Evolutionary conservation across 2,113 vertebrate genomes (phyloP).

Genomic region (Dasyurus viverrinus): DNA sequence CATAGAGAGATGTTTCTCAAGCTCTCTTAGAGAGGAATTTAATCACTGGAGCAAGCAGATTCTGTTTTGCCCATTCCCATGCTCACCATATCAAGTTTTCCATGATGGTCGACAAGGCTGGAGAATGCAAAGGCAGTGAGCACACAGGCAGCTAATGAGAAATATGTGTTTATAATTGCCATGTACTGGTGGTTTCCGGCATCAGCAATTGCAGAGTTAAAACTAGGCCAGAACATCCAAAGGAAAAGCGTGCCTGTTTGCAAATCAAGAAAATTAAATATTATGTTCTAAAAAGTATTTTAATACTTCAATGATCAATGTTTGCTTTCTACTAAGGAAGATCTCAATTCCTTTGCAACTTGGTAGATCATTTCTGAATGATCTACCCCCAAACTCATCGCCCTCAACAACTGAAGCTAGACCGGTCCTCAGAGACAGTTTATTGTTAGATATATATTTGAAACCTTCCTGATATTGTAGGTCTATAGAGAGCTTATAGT

Average conservation of each 20-base stretch:
- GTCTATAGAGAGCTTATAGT: not conserved
- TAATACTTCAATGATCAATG: not conserved
- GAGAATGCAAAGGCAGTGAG: slow-evolving; percentile 91
- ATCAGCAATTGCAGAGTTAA: slow-evolving; percentile 92
- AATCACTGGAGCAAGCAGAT: not conserved
- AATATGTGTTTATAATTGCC: slow-evolving; percentile 94
- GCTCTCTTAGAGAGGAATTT: slow-evolving; percentile 6
- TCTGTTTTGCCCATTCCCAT: not conserved
- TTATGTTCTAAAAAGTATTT: not conserved
- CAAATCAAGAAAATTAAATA: slow-evolving; percentile 18
- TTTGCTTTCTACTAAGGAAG: not conserved
- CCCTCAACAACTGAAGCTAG: not conserved
- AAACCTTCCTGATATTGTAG: not conserved
- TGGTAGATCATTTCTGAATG: not conserved
- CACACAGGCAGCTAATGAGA: slow-evolving; percentile 91
- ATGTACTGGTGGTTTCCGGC: slow-evolving; percentile 40
- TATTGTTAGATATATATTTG: not conserved
- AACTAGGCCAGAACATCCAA: slow-evolving; percentile 99
- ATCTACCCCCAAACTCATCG: not conserved
- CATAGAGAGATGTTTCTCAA: not conserved
- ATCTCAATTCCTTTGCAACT: not conserved
- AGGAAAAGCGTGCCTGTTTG: slow-evolving; percentile 88
- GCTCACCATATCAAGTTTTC: slow-evolving; percentile 95
- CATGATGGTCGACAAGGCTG: slow-evolving; percentile 89
- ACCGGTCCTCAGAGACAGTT: not conserved